Percentiles rank a stretch among this genome's conserved stretches.
phyloP scores from a whole-genome alignment of 2,888 invertebrate genomes.

The Neria commutata region DNA sequence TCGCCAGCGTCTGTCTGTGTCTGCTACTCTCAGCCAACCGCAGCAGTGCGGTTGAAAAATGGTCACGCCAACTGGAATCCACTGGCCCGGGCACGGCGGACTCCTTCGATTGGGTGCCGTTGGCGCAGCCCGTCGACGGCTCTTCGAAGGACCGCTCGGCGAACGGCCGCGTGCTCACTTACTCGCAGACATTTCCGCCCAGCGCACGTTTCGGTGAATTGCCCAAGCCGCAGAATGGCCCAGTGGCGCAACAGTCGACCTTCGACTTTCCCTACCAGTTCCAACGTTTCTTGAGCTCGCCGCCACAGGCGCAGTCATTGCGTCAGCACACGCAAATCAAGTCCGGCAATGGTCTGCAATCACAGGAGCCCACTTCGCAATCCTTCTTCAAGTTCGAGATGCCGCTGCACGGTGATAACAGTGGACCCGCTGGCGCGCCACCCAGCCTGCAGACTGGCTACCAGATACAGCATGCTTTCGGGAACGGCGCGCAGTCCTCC shows the following conservation, averaged over 20 bases:
- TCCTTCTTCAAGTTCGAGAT: conserved; percentile 62
- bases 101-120: conserved; percentile 66
- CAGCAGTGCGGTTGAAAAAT: conserved; percentile 47
- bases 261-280: conserved; percentile 58
- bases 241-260: conserved; percentile 28
- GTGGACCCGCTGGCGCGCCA: conserved; percentile 33
- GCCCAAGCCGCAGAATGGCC: conserved; percentile 30
- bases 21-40: conserved; percentile 36
- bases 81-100: conserved; percentile 45
- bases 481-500: conserved; percentile 47
- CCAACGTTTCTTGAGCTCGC: conserved; percentile 46
- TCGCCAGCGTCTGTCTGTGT: conserved; percentile 39
- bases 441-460: conserved; percentile 59
- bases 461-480: conserved; percentile 58
- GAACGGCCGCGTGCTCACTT: conserved; percentile 60
- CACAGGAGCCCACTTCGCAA: conserved; percentile 59
- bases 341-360: conserved; percentile 26
- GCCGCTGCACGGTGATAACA: conserved; percentile 44
- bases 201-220: conserved; percentile 54
- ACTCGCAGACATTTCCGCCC: conserved; percentile 54
- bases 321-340: conserved; percentile 39
- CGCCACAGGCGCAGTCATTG: conserved; percentile 41
- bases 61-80: conserved; percentile 58
- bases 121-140: conserved; percentile 58
- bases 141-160: conserved; percentile 52